Evolutionary conservation across 2,113 vertebrate genomes (phyloP), one percentile per base, ranked within the genome.

Genomic region (Sorex araneus): DNA sequence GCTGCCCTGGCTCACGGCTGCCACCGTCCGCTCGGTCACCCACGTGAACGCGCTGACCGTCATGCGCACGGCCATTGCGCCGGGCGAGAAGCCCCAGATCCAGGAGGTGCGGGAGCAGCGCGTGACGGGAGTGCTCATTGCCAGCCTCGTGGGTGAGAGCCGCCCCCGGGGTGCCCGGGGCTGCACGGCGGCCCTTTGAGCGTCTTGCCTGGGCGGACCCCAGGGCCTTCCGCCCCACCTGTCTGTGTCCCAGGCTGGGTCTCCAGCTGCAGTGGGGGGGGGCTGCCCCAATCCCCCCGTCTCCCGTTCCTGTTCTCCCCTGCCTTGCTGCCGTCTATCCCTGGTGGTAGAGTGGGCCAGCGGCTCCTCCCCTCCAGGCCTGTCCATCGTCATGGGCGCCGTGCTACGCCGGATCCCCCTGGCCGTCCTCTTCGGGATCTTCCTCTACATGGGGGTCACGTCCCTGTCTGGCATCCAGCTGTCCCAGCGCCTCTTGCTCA

Each of bases 391-490:
- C 97, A 99, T 99, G 99, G 99, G 99, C 11, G 98, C 99, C 60
- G 97, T 99, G 94, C 98, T 99, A 85, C 98, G 99, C 69, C 98
- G 98, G 97, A 99, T 99, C 97, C 99, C 99, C 0, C 92, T 99
- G 97, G 99, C 99, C 0, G 99, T 99, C 87, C 99, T 99, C 80
- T 99, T 99, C 1, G 99, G 99, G 32, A 99, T 99, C 95, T 99
- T 99, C 97, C 98, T 99, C 50, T 99, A 99, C 97, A 99, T 99
- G 99, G 99, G 99, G 13, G 98, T 99, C 95, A 99, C 99, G 0
- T 99, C 99, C 0, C 98, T 99, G 95, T 99, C 99, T 0, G 99
- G 99, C 79, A 99, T 99, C 97, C 99, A 99, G 96, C 98, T 99
- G 74, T 99, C 99, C 0, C 99, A 99, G 93, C 98, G 99, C 63